phyloP scores from a whole-genome alignment of 2,113 vertebrate genomes.

The Marcusenius ussheri region DNA sequence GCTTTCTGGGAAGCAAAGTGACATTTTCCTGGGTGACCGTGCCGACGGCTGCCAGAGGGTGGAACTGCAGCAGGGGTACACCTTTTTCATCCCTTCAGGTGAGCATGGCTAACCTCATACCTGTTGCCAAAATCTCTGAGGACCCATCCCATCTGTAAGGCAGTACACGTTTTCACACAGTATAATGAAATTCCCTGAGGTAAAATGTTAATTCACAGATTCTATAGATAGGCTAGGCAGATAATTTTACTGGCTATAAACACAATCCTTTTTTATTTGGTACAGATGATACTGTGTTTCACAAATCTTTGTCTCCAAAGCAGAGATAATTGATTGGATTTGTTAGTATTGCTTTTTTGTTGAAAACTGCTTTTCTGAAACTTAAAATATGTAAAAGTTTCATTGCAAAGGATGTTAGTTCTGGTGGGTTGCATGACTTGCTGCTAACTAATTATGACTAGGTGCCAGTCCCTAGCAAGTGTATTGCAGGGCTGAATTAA shows the following conservation, averaged over 20 bases:
- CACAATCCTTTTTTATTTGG: background rate
- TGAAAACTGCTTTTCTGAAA: background rate
- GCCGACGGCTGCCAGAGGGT: conserved; percentile 91
- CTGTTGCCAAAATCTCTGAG: background rate
- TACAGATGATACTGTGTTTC: background rate
- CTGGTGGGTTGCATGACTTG: background rate
- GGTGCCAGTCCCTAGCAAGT: background rate
- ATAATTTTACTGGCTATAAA: background rate
- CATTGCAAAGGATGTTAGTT: background rate
- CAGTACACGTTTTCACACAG: background rate
- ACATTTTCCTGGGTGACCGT: conserved; percentile 89
- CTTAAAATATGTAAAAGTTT: background rate
- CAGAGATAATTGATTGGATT: background rate
- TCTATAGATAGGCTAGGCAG: background rate
- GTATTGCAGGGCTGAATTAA: background rate
- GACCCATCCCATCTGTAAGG: background rate
- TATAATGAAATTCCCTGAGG: background rate
- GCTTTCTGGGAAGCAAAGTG: conserved; percentile 91
- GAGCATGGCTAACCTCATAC: conserved; percentile 23
- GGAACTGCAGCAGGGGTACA: conserved; percentile 87
- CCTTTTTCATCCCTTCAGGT: conserved; percentile 97
- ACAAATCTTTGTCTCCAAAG: background rate
- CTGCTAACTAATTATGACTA: background rate
- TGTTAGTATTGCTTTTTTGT: background rate
- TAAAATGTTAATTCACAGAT: background rate